phyloP scores from a whole-genome alignment of 2,797 vertebrate genomes.

The Acropternis orthonyx region DNA sequence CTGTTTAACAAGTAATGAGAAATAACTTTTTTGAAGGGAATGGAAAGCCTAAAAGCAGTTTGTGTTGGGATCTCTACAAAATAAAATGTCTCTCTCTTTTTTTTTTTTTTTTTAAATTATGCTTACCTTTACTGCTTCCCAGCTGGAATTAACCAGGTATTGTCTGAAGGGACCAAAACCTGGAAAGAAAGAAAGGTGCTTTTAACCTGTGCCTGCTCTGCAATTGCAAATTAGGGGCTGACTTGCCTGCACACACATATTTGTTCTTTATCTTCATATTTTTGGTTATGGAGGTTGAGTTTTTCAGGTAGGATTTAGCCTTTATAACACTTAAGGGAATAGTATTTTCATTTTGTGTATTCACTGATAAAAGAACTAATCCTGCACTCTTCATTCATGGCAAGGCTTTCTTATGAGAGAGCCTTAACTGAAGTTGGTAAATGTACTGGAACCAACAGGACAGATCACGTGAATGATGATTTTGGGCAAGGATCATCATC shows the following conservation, averaged over 20 bases:
- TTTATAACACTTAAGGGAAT: neutral
- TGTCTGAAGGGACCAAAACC: constrained; percentile 87
- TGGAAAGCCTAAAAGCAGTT: neutral
- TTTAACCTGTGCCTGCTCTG: neutral
- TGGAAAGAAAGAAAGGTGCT: constrained; percentile 54
- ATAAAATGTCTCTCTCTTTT: neutral
- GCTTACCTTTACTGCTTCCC: constrained; percentile 87
- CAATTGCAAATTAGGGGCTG: neutral
- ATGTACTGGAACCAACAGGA: neutral
- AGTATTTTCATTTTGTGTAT: neutral
- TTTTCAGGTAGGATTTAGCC: neutral
- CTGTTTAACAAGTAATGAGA: neutral
- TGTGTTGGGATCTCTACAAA: neutral
- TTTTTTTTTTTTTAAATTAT: neutral
- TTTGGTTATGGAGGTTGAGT: neutral
- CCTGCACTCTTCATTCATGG: neutral
- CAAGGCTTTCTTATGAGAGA: neutral
- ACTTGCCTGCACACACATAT: neutral
- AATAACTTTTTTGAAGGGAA: neutral
- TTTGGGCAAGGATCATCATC: neutral
- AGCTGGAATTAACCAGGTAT: constrained; percentile 85
- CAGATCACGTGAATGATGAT: neutral
- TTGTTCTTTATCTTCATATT: neutral
- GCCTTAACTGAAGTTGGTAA: neutral
- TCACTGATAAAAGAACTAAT: neutral